Percentiles rank a stretch among this genome's conserved stretches.
These are phyloP conservation scores for Apotomis betuletana DNA, from an alignment of 2,888 invertebrate genomes.

Conservation along the genomic window DNA sequence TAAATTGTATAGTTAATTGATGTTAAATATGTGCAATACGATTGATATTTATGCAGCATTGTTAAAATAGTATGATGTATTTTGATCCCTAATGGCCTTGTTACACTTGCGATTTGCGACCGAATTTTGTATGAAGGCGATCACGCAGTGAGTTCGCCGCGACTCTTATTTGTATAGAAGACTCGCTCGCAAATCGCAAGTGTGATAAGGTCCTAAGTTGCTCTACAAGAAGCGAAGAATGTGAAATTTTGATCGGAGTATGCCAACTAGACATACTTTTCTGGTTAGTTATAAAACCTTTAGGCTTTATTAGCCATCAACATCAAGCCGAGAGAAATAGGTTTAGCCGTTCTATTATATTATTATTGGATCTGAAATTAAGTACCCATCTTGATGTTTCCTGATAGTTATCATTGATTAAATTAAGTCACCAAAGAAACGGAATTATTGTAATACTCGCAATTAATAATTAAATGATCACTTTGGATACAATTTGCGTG, in stretches of 20 bases:
- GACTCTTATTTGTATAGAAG: too few species aligned
- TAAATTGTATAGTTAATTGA: slow-evolving; percentile 50
- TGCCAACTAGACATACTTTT: too few species aligned
- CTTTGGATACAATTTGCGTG: slow-evolving; percentile 60
- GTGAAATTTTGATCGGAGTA: background rate
- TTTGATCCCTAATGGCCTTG: background rate
- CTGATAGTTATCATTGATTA: slow-evolving; percentile 54
- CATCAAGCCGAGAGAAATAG: too few species aligned
- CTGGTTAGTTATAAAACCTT: too few species aligned
- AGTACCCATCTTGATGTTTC: slow-evolving; percentile 46
- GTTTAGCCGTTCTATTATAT: slow-evolving; percentile 1
- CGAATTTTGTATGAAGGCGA: too few species aligned
- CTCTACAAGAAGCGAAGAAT: background rate
- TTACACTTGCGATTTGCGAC: too few species aligned
- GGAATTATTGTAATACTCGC: slow-evolving; percentile 77
- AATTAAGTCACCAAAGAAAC: slow-evolving; percentile 79
- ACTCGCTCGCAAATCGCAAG: too few species aligned
- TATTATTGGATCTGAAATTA: slow-evolving; percentile 50
- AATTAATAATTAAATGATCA: slow-evolving; percentile 69
- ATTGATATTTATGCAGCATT: slow-evolving; percentile 27
- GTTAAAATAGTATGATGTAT: background rate
- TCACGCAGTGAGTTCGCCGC: too few species aligned
- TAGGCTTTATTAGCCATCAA: too few species aligned
- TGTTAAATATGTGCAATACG: slow-evolving; percentile 49
- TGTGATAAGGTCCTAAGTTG: background rate